Conservation (phyloP, 2,797 vertebrate species). For the Paedocypris micromegethes region DNA sequence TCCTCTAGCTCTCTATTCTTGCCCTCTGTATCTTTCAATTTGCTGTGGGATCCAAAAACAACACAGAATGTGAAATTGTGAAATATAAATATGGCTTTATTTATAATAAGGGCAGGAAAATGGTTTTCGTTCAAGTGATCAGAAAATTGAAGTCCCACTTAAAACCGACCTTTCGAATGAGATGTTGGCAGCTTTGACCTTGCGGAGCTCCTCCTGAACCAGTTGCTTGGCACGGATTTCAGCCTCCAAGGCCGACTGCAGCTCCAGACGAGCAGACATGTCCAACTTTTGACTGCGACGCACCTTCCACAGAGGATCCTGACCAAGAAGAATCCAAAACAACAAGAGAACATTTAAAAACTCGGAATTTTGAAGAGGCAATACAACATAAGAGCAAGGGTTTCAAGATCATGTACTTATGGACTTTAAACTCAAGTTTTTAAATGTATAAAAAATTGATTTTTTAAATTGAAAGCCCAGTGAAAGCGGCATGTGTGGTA, state of each 20-base stretch:
- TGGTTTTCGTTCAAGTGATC: too few relatives aligned
- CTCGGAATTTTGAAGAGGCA: background rate
- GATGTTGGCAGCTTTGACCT: slow-evolving; percentile 81
- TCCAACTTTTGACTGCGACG: slow-evolving; percentile 95
- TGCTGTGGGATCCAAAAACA: slow-evolving; percentile 61
- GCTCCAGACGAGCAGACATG: slow-evolving; percentile 91
- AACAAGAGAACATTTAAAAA: background rate
- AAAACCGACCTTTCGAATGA: slow-evolving; percentile 82
- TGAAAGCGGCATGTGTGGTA: slow-evolving; percentile 19
- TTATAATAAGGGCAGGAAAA: too few relatives aligned
- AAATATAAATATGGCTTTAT: too few relatives aligned
- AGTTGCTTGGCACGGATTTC: slow-evolving; percentile 94
- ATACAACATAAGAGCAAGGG: background rate
- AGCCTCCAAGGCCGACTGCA: slow-evolving; percentile 91
- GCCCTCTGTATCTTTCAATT: slow-evolving; percentile 84
- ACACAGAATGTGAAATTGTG: background rate
- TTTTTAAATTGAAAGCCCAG: background rate
- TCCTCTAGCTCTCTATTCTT: slow-evolving; percentile 77
- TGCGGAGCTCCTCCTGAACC: slow-evolving; percentile 87
- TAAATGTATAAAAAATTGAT: background rate
- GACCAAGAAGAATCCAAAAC: slow-evolving; percentile 10
- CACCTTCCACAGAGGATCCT: slow-evolving; percentile 97
- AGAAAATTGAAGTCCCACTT: background rate
- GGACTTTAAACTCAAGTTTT: background rate
- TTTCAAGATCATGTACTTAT: background rate